Percentiles rank a stretch among this genome's conserved stretches.
Evolutionary conservation across 2,797 vertebrate species (phyloP).

Genomic region (Sphenodon punctatus): DNA sequence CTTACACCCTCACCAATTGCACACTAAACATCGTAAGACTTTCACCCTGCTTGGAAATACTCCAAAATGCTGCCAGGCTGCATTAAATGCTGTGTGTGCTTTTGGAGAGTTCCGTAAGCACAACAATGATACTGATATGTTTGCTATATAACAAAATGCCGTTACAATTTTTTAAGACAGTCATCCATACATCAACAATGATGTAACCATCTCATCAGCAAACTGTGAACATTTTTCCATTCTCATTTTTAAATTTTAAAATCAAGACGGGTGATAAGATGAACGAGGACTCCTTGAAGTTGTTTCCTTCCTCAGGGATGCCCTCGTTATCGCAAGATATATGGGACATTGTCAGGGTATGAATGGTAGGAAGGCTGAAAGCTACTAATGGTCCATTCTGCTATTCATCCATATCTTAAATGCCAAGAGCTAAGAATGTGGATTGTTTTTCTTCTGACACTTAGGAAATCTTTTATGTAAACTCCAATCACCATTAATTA

Average conservation of each 20-base stretch:
- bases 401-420: not conserved
- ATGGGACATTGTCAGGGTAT: not conserved
- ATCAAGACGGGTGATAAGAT: not conserved
- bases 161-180: too few species aligned
- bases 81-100: too few species aligned
- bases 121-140: too few species aligned
- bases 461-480: slow-evolving; percentile 21
- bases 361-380: not conserved
- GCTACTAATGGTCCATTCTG: not conserved
- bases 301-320: not conserved
- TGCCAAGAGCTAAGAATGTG: not conserved
- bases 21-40: too few species aligned
- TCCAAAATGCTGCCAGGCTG: too few species aligned
- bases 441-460: not conserved
- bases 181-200: too few species aligned
- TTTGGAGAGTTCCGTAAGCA: too few species aligned
- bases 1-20: slow-evolving; percentile 16
- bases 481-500: not conserved
- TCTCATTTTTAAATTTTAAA: not conserved
- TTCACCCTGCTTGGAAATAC: slow-evolving; percentile 25
- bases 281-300: not conserved
- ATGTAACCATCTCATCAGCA: not conserved
- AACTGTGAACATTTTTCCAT: not conserved
- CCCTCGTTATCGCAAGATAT: not conserved
- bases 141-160: too few species aligned